Evolutionary conservation across 2,797 vertebrate species (phyloP).

Genomic region (Anisognathus igniventris): DNA sequence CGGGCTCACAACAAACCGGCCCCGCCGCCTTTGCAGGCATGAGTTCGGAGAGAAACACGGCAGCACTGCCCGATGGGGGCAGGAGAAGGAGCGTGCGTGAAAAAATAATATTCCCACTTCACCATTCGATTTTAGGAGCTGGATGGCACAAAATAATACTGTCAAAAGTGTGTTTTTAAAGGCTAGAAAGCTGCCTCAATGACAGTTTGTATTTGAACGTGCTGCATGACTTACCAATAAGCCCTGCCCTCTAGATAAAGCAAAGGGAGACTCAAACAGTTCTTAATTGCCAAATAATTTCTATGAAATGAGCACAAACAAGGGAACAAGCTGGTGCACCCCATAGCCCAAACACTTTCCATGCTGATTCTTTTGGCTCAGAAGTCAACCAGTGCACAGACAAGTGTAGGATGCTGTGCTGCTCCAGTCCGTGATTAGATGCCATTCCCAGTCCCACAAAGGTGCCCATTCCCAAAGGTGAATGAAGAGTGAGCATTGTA

Average conservation of each 20-base stretch:
- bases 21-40: not conserved
- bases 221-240: not conserved
- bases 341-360: not conserved
- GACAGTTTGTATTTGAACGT: not conserved
- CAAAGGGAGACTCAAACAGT: not conserved
- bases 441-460: not conserved
- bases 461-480: not conserved
- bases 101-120: not conserved
- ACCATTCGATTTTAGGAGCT: not conserved
- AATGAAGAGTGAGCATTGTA: no score
- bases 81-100: rapidly evolving
- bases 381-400: not conserved
- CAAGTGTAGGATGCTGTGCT: not conserved
- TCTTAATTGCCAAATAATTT: not conserved
- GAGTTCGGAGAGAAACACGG: not conserved
- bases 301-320: not conserved
- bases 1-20: not conserved
- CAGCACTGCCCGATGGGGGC: not conserved
- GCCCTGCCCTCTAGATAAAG: not conserved
- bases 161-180: not conserved
- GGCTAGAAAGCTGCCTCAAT: not conserved
- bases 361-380: not conserved
- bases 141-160: not conserved
- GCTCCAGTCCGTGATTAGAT: not conserved
- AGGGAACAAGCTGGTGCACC: not conserved